Conservation (phyloP, 2,888 invertebrate species). For the Tineola bisselliella region DNA sequence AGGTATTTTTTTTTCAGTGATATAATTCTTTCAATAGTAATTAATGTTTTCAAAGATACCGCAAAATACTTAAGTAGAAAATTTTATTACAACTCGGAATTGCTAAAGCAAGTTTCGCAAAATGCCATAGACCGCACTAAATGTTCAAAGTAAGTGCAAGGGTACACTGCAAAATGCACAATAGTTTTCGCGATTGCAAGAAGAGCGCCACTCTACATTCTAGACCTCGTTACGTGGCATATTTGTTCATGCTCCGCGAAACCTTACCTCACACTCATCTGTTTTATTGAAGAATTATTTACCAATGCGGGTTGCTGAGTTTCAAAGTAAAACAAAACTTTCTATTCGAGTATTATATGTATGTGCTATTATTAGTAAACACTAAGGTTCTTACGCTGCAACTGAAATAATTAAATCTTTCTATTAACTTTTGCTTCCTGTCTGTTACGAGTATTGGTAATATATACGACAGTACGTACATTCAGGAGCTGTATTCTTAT, state of each 20-base stretch:
- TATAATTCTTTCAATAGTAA: background rate
- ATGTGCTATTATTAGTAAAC: background rate
- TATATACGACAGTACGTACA: too few species aligned
- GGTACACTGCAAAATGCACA: slow-evolving; percentile 1
- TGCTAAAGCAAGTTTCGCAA: background rate
- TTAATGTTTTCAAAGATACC: background rate
- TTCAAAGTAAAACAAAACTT: background rate
- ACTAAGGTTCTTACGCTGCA: too few species aligned
- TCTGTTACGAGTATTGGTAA: too few species aligned
- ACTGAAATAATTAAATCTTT: too few species aligned
- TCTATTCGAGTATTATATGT: background rate
- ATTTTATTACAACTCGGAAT: background rate
- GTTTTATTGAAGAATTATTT: background rate
- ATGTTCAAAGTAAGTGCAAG: slow-evolving; percentile 2
- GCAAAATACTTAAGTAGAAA: background rate
- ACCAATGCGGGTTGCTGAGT: background rate
- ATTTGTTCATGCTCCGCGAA: slow-evolving; percentile 5
- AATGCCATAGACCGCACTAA: background rate
- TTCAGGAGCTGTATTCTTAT: too few species aligned
- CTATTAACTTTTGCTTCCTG: too few species aligned
- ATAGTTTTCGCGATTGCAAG: slow-evolving; percentile 2
- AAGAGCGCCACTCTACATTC: background rate
- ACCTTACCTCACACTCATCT: background rate
- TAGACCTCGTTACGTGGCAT: slow-evolving; percentile 5
- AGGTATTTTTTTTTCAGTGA: too few species aligned